Base-by-base conservation (phyloP, 1,140 invertebrate species). In the Propsilocerus akamusi region DNA sequence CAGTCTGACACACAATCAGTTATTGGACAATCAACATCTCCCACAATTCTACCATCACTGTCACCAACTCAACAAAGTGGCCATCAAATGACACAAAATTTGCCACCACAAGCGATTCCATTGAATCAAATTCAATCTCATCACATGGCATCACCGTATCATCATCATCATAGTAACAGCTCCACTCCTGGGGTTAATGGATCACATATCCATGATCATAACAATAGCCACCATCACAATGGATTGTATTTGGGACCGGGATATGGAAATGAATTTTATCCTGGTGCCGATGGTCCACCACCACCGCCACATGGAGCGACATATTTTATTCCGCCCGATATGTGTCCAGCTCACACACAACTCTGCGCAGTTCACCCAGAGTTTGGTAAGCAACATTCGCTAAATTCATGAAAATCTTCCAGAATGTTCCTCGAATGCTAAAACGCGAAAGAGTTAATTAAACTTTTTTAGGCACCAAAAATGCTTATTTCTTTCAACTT, bases 201-300 rank as follows among this genome's bases (percentile, higher is more conserved):
- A 20, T 8, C 10, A 30, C 28, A 30, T 30, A 20, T 41, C 8
- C 34, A 41, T 41, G 34, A n/a, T n/a, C n/a, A n/a, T n/a, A n/a
- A 41, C 17, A 41, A 41, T 41, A 20, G 34, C 17, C 34, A 41
- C 22, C 28, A 30, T 30, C 34, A 41, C 14, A 41, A 41, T 41
- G 34, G 34, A 20, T 17, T 41, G n/a, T 41, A 41, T 20, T 17
- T 41, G 10, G 34, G 34, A 20, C 5, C 34, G 10, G 34, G 14
- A 17, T 41, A 41, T 41, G 17, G 14, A 7, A 41, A 41, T 41
- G 34, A 41, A 20, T 41, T 41, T 41, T 41, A 41, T 41, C 34
- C 34, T 41, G 34, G 34, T 17, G 34, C 34, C 34, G 34, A 41
- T n/a, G n/a, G n/a, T n/a, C n/a, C n/a, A n/a, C n/a, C n/a, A n/a